These are phyloP conservation scores for Spizella passerina DNA, from an alignment of 2,797 vertebrate genomes.

Conservation along the genomic window DNA sequence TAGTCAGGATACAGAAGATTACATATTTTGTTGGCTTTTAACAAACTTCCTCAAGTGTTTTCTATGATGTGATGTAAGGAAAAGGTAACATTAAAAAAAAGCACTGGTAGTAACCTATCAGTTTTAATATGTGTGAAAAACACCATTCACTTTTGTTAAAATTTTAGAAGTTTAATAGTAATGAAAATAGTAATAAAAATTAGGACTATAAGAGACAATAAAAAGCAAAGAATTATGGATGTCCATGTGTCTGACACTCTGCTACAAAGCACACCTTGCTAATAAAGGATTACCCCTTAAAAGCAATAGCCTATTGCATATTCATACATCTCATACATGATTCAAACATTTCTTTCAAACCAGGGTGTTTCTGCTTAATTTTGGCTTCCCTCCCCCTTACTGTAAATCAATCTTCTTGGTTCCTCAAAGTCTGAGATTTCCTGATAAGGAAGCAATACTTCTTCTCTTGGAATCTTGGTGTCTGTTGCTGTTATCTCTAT, in stretches of 20 bases:
- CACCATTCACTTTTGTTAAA: background rate
- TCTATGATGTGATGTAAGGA: background rate
- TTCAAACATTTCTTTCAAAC: background rate
- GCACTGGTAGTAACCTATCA: background rate
- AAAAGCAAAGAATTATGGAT: background rate
- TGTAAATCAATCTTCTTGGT: background rate
- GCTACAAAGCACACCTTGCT: background rate
- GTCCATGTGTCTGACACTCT: background rate
- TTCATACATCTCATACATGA: background rate
- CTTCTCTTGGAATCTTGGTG: background rate
- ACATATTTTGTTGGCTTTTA: background rate
- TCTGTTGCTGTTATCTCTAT: background rate
- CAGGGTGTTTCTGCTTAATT: background rate
- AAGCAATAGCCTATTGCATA: background rate
- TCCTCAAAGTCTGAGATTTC: background rate
- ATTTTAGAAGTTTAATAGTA: background rate
- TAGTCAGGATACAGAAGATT: background rate
- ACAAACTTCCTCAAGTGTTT: background rate
- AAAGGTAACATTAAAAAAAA: background rate
- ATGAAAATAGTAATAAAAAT: background rate
- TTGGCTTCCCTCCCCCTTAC: background rate
- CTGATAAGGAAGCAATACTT: background rate
- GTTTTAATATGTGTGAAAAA: background rate
- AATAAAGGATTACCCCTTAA: background rate
- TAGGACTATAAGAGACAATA: background rate